These are phyloP conservation scores for Hydrophis major DNA, from an alignment of 2,797 vertebrate species.

Conservation along the genomic window DNA sequence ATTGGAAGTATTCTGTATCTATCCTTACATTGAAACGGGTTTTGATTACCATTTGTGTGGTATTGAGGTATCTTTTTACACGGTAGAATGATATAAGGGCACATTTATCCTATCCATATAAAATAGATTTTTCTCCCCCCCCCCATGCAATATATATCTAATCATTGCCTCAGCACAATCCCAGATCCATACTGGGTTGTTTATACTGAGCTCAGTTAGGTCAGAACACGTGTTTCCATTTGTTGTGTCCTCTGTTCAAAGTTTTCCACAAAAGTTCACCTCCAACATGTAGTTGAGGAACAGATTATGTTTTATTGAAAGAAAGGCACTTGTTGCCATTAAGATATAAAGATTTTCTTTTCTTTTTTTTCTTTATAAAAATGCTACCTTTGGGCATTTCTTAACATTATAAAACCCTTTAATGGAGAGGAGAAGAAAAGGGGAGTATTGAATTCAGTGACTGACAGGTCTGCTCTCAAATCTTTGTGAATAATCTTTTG, in stretches of 20 bases:
- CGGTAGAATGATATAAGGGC: slow-evolving; percentile 67
- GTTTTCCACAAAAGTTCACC: neutral
- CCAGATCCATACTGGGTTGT: neutral
- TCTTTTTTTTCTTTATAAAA: neutral
- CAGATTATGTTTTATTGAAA: neutral
- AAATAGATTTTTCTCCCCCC: slow-evolving; percentile 32
- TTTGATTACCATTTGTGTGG: slow-evolving; percentile 72
- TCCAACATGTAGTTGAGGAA: neutral
- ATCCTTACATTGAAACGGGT: slow-evolving; percentile 69
- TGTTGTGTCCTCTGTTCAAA: neutral
- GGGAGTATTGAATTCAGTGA: neutral
- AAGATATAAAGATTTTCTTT: neutral
- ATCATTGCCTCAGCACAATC: neutral
- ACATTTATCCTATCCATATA: slow-evolving; percentile 64
- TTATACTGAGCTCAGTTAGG: neutral
- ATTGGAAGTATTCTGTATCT: slow-evolving; percentile 69
- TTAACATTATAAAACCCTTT: neutral
- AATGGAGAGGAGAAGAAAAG: neutral
- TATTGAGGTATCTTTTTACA: slow-evolving; percentile 71
- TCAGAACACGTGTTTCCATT: neutral
- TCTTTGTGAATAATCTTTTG: neutral
- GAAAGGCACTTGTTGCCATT: neutral
- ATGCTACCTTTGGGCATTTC: neutral
- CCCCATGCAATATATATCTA: neutral
- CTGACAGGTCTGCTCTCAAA: neutral